These are phyloP conservation scores for Helarctos malayanus DNA, from an alignment of 2,797 vertebrate species.

Conservation along the genomic window DNA sequence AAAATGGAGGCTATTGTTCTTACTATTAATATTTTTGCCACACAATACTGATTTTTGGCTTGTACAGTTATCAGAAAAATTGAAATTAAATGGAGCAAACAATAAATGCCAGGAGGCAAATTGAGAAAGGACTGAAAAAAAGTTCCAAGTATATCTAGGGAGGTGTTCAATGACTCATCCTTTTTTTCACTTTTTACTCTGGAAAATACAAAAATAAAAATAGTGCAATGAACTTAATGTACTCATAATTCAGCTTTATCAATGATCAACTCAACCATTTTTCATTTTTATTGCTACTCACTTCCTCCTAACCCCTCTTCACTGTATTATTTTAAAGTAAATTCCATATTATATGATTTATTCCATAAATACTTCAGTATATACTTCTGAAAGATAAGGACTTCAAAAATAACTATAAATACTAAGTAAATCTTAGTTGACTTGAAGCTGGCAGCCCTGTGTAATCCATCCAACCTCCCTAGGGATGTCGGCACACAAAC, in stretches of 20 bases:
- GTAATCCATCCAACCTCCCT: not conserved
- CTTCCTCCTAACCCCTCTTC: not conserved
- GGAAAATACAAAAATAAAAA: conserved; percentile 53
- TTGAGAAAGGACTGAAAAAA: not conserved
- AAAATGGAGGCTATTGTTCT: not conserved
- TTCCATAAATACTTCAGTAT: not conserved
- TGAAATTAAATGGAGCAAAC: conserved; percentile 58
- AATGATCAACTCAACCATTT: conserved; percentile 11
- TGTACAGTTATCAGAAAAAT: conserved; percentile 47
- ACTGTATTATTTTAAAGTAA: conserved; percentile 58
- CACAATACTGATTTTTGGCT: conserved; percentile 47
- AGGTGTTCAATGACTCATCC: conserved; percentile 25
- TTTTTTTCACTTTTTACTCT: conserved; percentile 38
- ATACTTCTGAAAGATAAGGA: conserved; percentile 33
- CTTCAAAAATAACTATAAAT: conserved; percentile 38
- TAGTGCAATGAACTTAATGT: not conserved
- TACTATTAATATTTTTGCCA: conserved; percentile 59
- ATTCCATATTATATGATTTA: not conserved
- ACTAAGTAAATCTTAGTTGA: not conserved
- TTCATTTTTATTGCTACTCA: conserved; percentile 47
- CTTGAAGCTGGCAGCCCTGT: not conserved
- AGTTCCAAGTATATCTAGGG: not conserved
- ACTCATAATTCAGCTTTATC: not conserved
- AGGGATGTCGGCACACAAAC: not conserved
- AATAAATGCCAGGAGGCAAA: conserved; percentile 56